Evolutionary conservation across 2,888 invertebrate species (phyloP).

Genomic region (Cheilosia urbana): DNA sequence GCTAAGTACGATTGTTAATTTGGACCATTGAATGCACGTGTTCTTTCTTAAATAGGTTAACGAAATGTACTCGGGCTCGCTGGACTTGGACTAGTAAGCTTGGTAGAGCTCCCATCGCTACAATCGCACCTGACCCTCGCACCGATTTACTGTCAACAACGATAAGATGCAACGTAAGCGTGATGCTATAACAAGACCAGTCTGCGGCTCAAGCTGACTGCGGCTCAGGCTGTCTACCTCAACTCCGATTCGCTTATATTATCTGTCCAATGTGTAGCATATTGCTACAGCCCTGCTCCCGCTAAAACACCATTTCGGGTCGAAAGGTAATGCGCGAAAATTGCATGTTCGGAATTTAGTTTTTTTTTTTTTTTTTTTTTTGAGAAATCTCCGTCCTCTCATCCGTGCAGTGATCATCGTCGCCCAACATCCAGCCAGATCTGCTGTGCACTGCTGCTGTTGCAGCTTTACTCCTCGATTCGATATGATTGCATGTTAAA

Average conservation of each 20-base stretch:
- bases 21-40: no score
- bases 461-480: conserved; percentile 82
- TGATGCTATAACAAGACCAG: conserved; percentile 68
- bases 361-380: conserved; percentile 27
- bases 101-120: neutral
- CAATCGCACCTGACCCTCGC: conserved; percentile 23
- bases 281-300: conserved; percentile 41
- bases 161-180: conserved; percentile 41
- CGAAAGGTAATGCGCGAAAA: conserved; percentile 60
- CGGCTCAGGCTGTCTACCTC: conserved; percentile 52
- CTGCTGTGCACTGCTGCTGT: conserved; percentile 55
- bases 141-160: conserved; percentile 59
- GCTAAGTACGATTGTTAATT: no score
- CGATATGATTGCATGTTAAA: conserved; percentile 83
- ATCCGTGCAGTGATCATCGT: conserved; percentile 23
- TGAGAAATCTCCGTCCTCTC: conserved; percentile 36
- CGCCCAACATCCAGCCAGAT: conserved; percentile 13
- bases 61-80: no score
- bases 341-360: conserved; percentile 48
- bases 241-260: conserved; percentile 20
- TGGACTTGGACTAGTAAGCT: no score
- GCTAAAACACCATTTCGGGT: conserved; percentile 44
- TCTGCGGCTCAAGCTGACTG: conserved; percentile 50
- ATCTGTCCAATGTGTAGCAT: conserved; percentile 17
- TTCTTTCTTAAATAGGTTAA: no score